A percentile compares a stretch with the other conserved stretches of the same genome.
Evolutionary conservation across 2,113 vertebrate species (phyloP).

Genomic region (Labeo catla): DNA sequence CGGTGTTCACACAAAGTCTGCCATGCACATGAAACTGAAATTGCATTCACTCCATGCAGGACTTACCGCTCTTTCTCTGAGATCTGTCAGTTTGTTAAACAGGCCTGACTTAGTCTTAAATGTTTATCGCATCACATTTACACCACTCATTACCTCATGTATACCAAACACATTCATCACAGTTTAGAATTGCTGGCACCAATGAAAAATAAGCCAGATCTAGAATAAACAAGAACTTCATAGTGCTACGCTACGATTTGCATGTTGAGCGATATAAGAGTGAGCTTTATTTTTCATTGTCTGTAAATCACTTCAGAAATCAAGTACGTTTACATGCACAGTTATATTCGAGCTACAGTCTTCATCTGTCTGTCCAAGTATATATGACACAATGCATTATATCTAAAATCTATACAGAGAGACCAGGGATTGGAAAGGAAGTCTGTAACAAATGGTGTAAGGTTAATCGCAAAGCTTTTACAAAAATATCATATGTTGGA

Average conservation of each 20-base stretch:
- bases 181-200: constrained; percentile 22
- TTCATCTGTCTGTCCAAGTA: background rate
- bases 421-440: too few relatives aligned
- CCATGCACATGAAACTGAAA: background rate
- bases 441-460: background rate
- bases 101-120: constrained; percentile 41
- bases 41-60: constrained; percentile 37
- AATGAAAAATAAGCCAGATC: constrained; percentile 44
- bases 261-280: background rate
- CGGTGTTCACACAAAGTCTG: background rate
- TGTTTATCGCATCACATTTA: constrained; percentile 3
- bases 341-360: background rate
- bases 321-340: constrained; percentile 3
- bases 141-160: constrained; percentile 23
- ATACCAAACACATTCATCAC: background rate
- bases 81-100: constrained; percentile 44
- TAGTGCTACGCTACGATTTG: background rate
- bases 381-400: background rate
- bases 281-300: constrained; percentile 45
- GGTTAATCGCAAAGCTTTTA: background rate
- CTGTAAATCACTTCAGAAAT: background rate
- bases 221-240: background rate
- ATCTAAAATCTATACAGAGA: too few relatives aligned
- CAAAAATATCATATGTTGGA: background rate
- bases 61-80: constrained; percentile 50